These are phyloP conservation scores for Oreochromis aureus DNA, from an alignment of 2,113 vertebrate genomes.

Conservation along the genomic window DNA sequence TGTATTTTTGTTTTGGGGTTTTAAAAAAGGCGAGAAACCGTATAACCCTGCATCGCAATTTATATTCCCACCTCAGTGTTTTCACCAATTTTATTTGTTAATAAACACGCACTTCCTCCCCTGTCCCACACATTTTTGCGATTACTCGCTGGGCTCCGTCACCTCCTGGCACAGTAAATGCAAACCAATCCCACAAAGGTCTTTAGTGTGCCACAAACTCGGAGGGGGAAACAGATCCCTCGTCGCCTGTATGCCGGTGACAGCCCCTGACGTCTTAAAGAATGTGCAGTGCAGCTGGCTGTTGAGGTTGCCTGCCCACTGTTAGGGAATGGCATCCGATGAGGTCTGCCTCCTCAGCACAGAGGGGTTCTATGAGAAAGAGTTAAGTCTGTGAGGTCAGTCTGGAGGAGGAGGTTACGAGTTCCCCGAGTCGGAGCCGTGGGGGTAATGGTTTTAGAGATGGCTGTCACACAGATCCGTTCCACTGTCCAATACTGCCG, in stretches of 20 bases:
- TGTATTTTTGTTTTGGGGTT: background rate
- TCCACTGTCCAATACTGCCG: constrained; percentile 68
- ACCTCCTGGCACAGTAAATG: constrained; percentile 37
- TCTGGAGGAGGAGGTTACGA: constrained; percentile 55
- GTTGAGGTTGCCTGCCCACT: constrained; percentile 35
- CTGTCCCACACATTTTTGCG: constrained; percentile 12
- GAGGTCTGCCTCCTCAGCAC: constrained; percentile 53
- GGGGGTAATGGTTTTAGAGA: constrained; percentile 77
- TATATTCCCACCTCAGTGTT: background rate
- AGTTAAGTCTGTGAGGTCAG: constrained; percentile 60
- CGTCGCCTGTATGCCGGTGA: constrained; percentile 39
- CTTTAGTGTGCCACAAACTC: constrained; percentile 49
- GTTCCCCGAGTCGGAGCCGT: constrained; percentile 53
- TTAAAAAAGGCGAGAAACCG: background rate
- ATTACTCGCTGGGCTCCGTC: constrained; percentile 19
- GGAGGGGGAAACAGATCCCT: constrained; percentile 37
- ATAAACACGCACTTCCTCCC: background rate
- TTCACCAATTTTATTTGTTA: constrained; percentile 14
- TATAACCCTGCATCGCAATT: background rate
- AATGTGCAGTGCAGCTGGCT: constrained; percentile 40
- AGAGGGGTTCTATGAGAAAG: constrained; percentile 63
- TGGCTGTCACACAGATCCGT: constrained; percentile 78
- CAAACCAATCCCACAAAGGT: constrained; percentile 36
- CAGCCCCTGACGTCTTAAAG: constrained; percentile 52
- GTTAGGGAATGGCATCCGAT: constrained; percentile 46